Base-by-base conservation (phyloP, 1,140 invertebrate genomes). In the Eupeodes corollae region DNA sequence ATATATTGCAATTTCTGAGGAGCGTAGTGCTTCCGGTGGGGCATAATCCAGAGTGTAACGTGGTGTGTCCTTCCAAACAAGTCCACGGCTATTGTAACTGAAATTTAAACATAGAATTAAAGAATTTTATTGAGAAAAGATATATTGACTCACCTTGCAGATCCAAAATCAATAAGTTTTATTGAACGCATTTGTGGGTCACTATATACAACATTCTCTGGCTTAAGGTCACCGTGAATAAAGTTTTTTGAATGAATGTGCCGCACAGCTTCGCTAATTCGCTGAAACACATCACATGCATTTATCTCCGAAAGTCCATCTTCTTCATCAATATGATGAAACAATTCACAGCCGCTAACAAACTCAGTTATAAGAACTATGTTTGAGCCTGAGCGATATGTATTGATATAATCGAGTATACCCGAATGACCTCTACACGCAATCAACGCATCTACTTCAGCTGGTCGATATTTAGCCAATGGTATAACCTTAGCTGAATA, bases 121-220 rank as follows among this genome's bases (percentile, higher is more conserved):
- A 44, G 21, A n/a, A 41, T 39, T 11, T 19, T 42, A 31, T 13
- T 6, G 19, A 19, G 9, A 10, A 34, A 34, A 34, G 35, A 6
- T 40, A 5, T 43, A 5, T 11, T 45, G 5, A 10, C 44, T 49
- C 47, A 66, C 63, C 63, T 53, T n/a, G 90, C 86, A 73, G 91
- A 92, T 33, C 91, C 90, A 75, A 94, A 94, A 67, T 94, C 90
- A 1, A 94, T 82, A 19, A 94, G 77, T 67, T 89, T 90, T 0
- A 91, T 75, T 1, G 79, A 75, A 38, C 78, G 70, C 0, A 80
- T 75, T 18, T 71, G 67, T 10, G 70, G 57, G 49, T 78, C 71
- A 31, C 77, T 76, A 57, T 88, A 91, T 3, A 90, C 68, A 9
- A 91, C 70, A 68, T 91, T 91, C 74, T 93, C 90, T 10, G 90